A percentile compares a stretch with the other conserved stretches of the same genome.
Evolutionary conservation across 2,888 invertebrate genomes (phyloP).

Genomic region (Acanthoscelides obtectus): DNA sequence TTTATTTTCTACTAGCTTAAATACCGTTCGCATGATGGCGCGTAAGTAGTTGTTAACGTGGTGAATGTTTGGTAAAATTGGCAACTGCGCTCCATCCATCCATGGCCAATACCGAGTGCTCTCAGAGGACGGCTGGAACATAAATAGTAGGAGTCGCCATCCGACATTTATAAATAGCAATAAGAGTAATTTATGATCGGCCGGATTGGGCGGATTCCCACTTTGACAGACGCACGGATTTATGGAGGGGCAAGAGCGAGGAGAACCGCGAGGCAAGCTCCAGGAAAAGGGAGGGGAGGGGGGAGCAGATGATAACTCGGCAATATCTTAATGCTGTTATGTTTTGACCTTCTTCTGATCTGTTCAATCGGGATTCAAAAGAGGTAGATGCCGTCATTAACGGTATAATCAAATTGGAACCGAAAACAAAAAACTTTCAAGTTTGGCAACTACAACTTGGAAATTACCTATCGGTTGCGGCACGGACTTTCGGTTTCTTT

Average conservation of each 20-base stretch:
- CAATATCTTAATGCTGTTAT: not conserved
- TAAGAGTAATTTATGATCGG: conserved; percentile 48
- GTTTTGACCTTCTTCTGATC: not conserved
- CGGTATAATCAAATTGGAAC: no score
- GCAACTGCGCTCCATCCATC: conserved; percentile 31
- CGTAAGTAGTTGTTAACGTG: no score
- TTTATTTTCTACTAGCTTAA: no score
- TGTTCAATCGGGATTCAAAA: no score
- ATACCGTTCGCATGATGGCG: no score
- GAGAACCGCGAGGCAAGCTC: conserved; percentile 31
- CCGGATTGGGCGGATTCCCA: conserved; percentile 49
- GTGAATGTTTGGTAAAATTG: not conserved
- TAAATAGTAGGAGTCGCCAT: conserved; percentile 33
- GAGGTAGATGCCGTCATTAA: no score
- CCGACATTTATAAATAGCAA: conserved; percentile 48
- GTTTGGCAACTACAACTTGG: no score
- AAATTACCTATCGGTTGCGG: no score
- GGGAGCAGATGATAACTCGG: not conserved
- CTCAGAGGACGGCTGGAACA: conserved; percentile 31
- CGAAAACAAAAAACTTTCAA: no score
- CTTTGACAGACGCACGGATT: conserved; percentile 46
- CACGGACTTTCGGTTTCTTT: no score
- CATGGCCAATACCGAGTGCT: conserved; percentile 1
- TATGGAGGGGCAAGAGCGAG: conserved; percentile 48
- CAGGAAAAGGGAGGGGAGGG: not conserved